These are phyloP conservation scores for Nebria brevicollis DNA, from an alignment of 2,888 invertebrate species.

Conservation along the genomic window DNA sequence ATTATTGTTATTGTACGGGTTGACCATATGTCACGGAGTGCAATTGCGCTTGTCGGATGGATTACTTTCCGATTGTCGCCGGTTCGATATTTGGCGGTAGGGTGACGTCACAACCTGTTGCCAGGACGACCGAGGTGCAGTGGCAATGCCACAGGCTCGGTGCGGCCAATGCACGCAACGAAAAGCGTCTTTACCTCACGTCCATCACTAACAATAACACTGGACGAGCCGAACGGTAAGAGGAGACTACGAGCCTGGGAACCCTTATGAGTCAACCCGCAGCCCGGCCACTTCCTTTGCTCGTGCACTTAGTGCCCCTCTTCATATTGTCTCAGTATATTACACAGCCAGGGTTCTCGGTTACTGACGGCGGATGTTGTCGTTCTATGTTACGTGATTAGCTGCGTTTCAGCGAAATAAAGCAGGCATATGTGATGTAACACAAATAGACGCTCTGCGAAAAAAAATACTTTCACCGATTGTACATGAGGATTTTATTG, in stretches of 20 bases:
- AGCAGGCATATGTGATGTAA: too few relatives aligned
- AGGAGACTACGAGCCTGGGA: not conserved
- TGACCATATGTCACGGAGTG: not conserved
- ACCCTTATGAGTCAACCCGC: conserved; percentile 1
- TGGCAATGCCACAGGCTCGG: not conserved
- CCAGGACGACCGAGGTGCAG: conserved; percentile 46
- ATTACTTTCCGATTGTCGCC: conserved; percentile 10
- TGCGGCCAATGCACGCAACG: not conserved
- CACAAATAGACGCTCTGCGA: too few relatives aligned
- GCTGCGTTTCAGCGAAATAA: not conserved
- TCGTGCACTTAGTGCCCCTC: not conserved
- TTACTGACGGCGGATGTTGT: conserved; percentile 3
- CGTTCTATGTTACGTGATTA: not conserved
- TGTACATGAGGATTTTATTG: too few relatives aligned
- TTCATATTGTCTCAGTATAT: not conserved
- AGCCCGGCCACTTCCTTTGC: not conserved
- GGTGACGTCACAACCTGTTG: conserved; percentile 49
- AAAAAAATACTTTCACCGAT: too few relatives aligned
- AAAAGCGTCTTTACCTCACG: not conserved
- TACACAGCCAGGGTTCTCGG: not conserved
- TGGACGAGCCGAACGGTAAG: not conserved
- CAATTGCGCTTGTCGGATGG: conserved; percentile 2
- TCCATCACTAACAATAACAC: not conserved
- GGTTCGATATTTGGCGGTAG: not conserved
- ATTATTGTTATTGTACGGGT: not conserved